phyloP scores from a whole-genome alignment of 2,888 invertebrate species.

The Podotricha telesiphe region DNA sequence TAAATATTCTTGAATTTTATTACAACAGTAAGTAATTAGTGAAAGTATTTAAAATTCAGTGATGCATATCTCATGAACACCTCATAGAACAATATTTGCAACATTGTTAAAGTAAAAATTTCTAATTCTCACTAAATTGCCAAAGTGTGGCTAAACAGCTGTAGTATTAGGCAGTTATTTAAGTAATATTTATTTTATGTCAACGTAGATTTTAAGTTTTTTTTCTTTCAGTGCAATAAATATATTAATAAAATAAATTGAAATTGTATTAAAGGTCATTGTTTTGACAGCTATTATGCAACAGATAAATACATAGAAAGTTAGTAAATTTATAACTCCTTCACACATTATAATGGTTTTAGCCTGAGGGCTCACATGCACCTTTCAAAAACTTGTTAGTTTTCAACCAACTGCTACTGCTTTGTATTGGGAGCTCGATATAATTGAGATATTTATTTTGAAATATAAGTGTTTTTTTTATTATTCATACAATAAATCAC shows the following conservation, averaged over 20 bases:
- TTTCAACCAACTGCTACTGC: conserved; percentile 5
- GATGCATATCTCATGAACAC: conserved; percentile 13
- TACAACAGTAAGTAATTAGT: conserved; percentile 14
- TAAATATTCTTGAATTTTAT: background rate
- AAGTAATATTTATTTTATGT: background rate
- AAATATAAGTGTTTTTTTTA: background rate
- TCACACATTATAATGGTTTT: conserved; percentile 11
- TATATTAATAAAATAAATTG: background rate
- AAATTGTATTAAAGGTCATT: background rate
- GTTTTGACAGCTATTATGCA: background rate
- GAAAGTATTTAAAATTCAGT: conserved; percentile 24
- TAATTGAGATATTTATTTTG: conserved; percentile 11
- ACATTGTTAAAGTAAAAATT: conserved; percentile 2
- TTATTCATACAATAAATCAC: conserved; percentile 6
- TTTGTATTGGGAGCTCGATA: conserved; percentile 3
- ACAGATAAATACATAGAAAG: conserved; percentile 8
- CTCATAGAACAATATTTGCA: conserved; percentile 4
- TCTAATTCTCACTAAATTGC: background rate
- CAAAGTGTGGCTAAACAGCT: background rate
- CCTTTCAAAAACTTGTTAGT: conserved; percentile 16
- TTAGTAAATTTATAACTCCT: conserved; percentile 8
- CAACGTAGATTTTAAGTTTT: no score
- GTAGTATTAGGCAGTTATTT: background rate
- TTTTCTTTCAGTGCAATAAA: no score
- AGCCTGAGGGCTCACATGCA: conserved; percentile 16